Evolutionary conservation across 2,113 vertebrate genomes (phyloP), one percentile per base, ranked within the genome.

Genomic region (Vombatus ursinus): DNA sequence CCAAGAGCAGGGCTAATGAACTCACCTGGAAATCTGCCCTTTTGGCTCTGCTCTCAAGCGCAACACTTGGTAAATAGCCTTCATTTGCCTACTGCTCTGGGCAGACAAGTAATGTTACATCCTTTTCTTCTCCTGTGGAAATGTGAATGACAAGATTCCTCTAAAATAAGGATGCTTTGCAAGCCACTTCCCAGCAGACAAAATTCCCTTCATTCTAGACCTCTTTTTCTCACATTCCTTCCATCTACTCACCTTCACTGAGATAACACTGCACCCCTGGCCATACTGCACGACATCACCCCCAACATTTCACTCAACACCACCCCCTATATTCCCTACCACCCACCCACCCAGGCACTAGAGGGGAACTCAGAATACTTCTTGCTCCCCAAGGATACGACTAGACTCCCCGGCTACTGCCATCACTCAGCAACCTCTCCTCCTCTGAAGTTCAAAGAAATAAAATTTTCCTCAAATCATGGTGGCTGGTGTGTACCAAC

Each of bases 111-210:
- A 77, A 44, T 44, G 19, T 84, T 22, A 84, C n/a, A 84, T 84
- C 68, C 19, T 84, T 84, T 84, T 23, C 37, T 84, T 84, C n/a
- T 44, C 16, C 90, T 91, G 53, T 50, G 44, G 89, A 94, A 94
- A 84, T 97, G 37, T n/a, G 68, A 84, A 84, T 44, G n/a, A 44
- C 68, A 84, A 84, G 68, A 52, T 96, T 97, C 94, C 91, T 94
- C 94, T 51, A 90, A 26, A 31, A 95, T 95, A 94, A 97, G 92
- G 92, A 96, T 57, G 91, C 37, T 95, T 93, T 93, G 22, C 93
- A 57, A 94, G 93, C 24, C 94, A 95, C 77, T 95, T 92, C 89
- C 92, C 50, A 93, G 44, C 47, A 94, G 68, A 96, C 0, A 8
- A 22, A 44, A 8, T 44, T 84, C 68, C 16, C n/a, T 84, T 22